phyloP scores from a whole-genome alignment of 2,113 vertebrate genomes.

The Myrmecophaga tridactyla region DNA sequence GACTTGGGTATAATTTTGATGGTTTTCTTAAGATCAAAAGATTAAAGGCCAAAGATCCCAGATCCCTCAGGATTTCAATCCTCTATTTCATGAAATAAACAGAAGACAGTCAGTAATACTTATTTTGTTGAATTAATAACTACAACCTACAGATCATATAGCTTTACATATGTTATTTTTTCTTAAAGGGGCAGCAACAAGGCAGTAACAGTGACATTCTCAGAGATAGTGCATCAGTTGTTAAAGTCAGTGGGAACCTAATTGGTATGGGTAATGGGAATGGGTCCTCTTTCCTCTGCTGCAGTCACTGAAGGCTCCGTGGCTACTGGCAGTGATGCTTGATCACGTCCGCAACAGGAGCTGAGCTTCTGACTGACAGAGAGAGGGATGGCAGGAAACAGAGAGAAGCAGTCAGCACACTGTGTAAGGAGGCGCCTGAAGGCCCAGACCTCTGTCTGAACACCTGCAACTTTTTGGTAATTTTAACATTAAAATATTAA shows the following conservation, averaged over 20 bases:
- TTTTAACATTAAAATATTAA: no score
- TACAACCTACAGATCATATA: background rate
- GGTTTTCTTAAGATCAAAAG: background rate
- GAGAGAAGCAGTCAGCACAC: background rate
- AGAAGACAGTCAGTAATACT: background rate
- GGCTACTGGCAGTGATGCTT: background rate
- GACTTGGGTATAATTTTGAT: background rate
- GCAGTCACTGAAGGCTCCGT: background rate
- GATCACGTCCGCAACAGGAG: accelerated
- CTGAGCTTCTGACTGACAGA: background rate
- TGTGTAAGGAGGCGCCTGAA: background rate
- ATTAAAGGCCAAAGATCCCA: conserved; percentile 21
- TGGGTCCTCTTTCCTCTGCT: background rate
- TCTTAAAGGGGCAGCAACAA: background rate
- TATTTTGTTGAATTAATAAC: background rate
- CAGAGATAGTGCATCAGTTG: background rate
- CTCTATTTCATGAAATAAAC: background rate
- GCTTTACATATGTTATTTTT: background rate
- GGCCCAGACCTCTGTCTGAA: no score
- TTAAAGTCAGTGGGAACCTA: background rate
- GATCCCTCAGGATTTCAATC: background rate
- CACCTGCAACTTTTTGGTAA: no score
- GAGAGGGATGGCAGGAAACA: background rate
- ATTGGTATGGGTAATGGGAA: background rate
- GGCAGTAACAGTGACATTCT: background rate